Percentiles rank a stretch among this genome's conserved stretches.
Evolutionary conservation across 2,888 invertebrate species (phyloP).

Genomic region (Cataglyphis rosenhaueri): DNA sequence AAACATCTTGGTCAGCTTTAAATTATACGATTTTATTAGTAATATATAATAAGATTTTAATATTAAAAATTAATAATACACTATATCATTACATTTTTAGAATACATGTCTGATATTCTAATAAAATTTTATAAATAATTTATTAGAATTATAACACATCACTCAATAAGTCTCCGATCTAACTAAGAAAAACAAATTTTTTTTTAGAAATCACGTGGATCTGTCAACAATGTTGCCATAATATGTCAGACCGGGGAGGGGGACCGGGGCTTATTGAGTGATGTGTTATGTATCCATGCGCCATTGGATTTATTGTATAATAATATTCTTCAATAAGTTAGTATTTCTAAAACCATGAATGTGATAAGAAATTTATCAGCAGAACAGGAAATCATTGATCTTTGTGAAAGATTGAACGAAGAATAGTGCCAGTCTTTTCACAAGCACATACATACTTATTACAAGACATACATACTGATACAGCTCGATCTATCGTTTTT

Average conservation of each 20-base stretch:
- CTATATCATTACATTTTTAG: neutral
- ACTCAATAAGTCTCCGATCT: no score
- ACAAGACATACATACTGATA: no score
- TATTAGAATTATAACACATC: neutral
- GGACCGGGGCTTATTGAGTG: no score
- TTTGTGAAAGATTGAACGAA: neutral
- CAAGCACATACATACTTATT: no score
- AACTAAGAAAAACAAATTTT: no score
- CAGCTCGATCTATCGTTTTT: neutral
- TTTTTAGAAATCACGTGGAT: no score
- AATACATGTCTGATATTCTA: neutral
- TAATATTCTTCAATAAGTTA: neutral
- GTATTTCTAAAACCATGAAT: conserved; percentile 7
- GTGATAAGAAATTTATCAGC: conserved; percentile 25
- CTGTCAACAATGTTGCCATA: no score
- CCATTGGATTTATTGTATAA: neutral
- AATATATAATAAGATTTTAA: neutral
- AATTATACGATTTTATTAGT: neutral
- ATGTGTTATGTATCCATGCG: neutral
- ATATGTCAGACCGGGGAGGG: no score
- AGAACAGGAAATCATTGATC: neutral
- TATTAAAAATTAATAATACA: neutral
- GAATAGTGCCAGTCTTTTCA: neutral
- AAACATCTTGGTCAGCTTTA: neutral
- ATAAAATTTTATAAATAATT: neutral